Evolutionary conservation across 2,113 vertebrate genomes (phyloP), one percentile per base, ranked within the genome.

Genomic region (Malurus alboscapulatus): DNA sequence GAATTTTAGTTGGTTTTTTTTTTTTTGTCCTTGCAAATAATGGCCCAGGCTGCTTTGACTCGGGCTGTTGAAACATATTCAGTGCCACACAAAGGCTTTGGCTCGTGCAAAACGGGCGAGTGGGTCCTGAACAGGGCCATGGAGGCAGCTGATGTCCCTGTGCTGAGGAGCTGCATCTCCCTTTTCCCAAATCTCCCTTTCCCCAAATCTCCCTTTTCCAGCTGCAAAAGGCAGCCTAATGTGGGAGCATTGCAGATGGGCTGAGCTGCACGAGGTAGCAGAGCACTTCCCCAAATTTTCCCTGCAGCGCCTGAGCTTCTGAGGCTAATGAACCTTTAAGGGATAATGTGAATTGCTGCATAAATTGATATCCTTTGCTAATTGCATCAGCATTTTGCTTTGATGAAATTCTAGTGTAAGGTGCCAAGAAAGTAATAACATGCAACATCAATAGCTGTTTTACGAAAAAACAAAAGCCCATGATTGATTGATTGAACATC

Each of bases 311-410:
- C 83, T 80, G 30, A 89, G 92, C 81, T 96, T 86, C 76, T 71
- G 83, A 96, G 69, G 93, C 91, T 94, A 94, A 94, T 95, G 93
- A 95, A 96, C 87, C 79, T 93, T 95, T 91, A 94, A 94, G 91
- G 87, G 84, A 53, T 94, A 95, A 95, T 93, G 87, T 82, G 94
- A 94, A 84, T 86, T 76, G 87, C 89, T 94, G 83, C 82, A 84
- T 85, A 93, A 93, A 96, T 77, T 94, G 90, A 89, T 95, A 92
- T 90, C 77, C 92, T 94, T 95, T 93, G 93, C 94, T 96, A 96
- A 97, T 96, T 96, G 85, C 92, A 87, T 96, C 91, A 93, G 91
- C 69, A 50, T 92, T 96, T 96, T 92, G 82, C 84, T 89, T 90
- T 94, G 83, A 91, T 87, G 92, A 78, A 84, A 93, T 75, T 47